A percentile compares a stretch with the other conserved stretches of the same genome.
phyloP scores from a whole-genome alignment of 1,140 invertebrate species.

The Sitobion miscanthi region DNA sequence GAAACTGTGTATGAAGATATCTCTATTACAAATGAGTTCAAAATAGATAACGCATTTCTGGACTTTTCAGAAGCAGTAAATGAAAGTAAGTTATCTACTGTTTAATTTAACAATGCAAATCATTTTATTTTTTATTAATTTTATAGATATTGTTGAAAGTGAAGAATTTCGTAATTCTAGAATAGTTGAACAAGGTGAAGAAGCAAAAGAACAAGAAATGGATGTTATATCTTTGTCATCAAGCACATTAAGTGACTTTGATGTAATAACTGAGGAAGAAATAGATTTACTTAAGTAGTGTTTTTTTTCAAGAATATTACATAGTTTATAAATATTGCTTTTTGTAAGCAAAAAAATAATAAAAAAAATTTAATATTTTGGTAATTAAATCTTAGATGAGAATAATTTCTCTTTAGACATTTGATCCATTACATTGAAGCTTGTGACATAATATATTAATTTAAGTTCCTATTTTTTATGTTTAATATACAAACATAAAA shows the following conservation, averaged over 20 bases:
- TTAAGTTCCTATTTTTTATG: constrained; percentile 41
- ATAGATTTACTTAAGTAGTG: constrained; percentile 46
- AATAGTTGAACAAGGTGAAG: constrained; percentile 18
- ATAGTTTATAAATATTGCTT: not conserved
- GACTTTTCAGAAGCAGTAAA: not conserved
- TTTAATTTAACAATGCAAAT: constrained; percentile 3
- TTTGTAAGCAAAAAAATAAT: constrained; percentile 1
- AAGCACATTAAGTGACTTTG: constrained; percentile 51
- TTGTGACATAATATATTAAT: constrained; percentile 34
- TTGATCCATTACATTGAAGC: constrained; percentile 23
- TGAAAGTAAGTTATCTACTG: not conserved
- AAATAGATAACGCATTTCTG: not conserved
- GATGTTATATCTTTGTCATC: constrained; percentile 50
- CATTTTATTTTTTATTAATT: not conserved
- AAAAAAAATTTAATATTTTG: not conserved
- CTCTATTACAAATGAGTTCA: constrained; percentile 26
- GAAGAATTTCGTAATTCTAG: not conserved
- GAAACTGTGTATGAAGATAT: constrained; percentile 38
- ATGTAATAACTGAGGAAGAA: constrained; percentile 50
- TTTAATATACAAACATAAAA: constrained; percentile 37
- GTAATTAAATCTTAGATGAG: constrained; percentile 25
- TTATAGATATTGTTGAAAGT: constrained; percentile 10
- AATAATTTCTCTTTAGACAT: constrained; percentile 41
- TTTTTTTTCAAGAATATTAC: not conserved
- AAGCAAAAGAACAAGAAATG: constrained; percentile 29